Evolutionary conservation across 2,888 invertebrate genomes (phyloP), one percentile per base, ranked within the genome.

Genomic region (Spilosoma lubricipeda): DNA sequence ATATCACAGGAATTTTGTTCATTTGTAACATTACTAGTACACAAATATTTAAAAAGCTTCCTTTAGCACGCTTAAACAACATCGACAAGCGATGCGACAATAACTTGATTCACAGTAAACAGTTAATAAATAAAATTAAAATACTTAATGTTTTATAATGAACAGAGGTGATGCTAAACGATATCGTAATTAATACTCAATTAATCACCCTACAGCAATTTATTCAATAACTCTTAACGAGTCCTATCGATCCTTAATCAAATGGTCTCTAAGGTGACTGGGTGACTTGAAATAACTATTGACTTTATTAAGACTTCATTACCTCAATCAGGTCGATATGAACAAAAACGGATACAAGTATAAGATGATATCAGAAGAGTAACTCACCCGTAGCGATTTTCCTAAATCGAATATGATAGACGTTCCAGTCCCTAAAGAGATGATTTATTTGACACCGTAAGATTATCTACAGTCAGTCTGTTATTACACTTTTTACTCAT

Each of bases 111-210:
- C 71, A 68, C 27, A 71, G 48, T 63, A 45, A 72, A 72, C 65
- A 70, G 30, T 81, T 71, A 69, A 69, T 72, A 73, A 70, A 79
- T 76, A 63, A 73, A 86, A 82, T 78, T 83, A 82, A 79, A 80
- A 75, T 83, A 85, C 81, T 85, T 86, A 85, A 9, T 85, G 80
- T 86, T 85, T 80, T 82, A 81, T 87, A 91, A 89, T 89, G 85
- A 89, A 90, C 88, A 87, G 88, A 87, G 89, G 86, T 90, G 90
- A 88, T 86, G 91, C 92, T 95, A 94, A 95, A 90, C 94, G 95
- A 92, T 92, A 87, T 87, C 88, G 95, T 93, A 93, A 95, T 95
- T 95, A 95, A 94, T 91, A 88, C 86, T 92, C 94, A 90, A 95
- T 95, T 93, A 95, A 94, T 95, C 93, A 94, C 88, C 89, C 87